phyloP scores from a whole-genome alignment of 2,797 vertebrate genomes.

The Coilia nasus region DNA sequence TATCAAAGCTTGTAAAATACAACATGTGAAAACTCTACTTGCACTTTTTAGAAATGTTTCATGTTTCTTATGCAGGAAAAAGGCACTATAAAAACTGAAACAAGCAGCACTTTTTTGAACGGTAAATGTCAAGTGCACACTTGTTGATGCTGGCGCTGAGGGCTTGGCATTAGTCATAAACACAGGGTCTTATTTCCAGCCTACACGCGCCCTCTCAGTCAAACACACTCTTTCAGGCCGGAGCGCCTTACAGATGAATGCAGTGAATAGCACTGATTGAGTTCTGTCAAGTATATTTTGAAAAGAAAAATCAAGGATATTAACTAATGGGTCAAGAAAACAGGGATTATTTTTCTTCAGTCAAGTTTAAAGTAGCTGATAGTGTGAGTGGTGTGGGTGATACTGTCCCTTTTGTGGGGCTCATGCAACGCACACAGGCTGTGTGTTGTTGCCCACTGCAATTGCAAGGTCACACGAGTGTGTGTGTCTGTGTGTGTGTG shows the following conservation, averaged over 20 bases:
- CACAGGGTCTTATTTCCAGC: background rate
- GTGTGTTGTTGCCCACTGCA: conserved; percentile 3
- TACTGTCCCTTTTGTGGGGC: background rate
- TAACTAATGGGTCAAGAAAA: conserved; percentile 21
- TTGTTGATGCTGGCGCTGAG: background rate
- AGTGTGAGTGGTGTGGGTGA: background rate
- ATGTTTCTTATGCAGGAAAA: background rate
- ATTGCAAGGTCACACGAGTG: background rate
- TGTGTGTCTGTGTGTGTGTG: conserved; percentile 30
- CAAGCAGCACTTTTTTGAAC: background rate
- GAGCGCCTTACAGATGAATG: background rate
- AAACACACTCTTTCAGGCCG: background rate
- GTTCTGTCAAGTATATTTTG: background rate
- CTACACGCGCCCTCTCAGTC: background rate
- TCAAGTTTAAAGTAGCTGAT: background rate
- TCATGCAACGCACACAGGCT: background rate
- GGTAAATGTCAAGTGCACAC: conserved; percentile 3
- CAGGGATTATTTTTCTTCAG: background rate
- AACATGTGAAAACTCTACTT: background rate
- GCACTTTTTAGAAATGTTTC: background rate
- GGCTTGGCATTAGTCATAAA: background rate
- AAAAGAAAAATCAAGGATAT: conserved; percentile 20
- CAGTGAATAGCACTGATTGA: background rate
- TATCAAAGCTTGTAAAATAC: conserved; percentile 9
- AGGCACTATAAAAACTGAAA: background rate